Evolutionary conservation across 2,888 invertebrate species (phyloP).

Genomic region (Biston stratarius): DNA sequence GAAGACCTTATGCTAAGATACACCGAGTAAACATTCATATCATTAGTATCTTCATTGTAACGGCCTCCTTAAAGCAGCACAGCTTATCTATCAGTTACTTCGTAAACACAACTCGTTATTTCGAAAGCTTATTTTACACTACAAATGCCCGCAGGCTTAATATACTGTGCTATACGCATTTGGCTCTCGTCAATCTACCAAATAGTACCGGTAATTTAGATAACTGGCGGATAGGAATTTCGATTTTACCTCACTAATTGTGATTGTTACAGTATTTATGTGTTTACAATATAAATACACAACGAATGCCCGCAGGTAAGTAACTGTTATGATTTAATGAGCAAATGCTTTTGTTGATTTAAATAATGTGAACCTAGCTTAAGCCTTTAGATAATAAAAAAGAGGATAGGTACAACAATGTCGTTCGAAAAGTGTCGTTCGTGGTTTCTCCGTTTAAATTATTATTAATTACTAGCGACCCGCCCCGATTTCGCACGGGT

Average conservation of each 20-base stretch:
- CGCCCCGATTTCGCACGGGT: too few species aligned
- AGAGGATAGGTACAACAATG: too few species aligned
- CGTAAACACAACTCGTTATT: conserved; percentile 70
- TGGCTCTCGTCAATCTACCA: conserved; percentile 36
- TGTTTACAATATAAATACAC: conserved; percentile 8
- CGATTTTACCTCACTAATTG: conserved; percentile 20
- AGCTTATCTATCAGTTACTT: conserved; percentile 25
- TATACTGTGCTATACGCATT: conserved; percentile 49
- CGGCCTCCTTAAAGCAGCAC: conserved; percentile 53
- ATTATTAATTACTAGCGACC: too few species aligned
- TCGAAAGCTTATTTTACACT: conserved; percentile 72
- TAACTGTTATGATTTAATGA: background rate
- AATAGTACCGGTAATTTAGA: conserved; percentile 25
- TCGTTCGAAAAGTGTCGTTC: too few species aligned
- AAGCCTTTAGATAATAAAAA: too few species aligned
- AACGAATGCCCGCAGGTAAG: conserved; percentile 1
- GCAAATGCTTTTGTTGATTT: background rate
- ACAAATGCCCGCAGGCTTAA: conserved; percentile 56
- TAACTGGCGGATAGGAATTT: conserved; percentile 28
- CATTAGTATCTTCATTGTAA: conserved; percentile 6
- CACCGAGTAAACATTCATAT: background rate
- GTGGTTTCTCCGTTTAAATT: too few species aligned
- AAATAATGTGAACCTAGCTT: too few species aligned
- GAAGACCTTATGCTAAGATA: too few species aligned
- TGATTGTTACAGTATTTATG: conserved; percentile 20